A percentile compares a stretch with the other conserved stretches of the same genome.
Conservation (phyloP, 2,797 vertebrate species). For the Huso huso region DNA sequence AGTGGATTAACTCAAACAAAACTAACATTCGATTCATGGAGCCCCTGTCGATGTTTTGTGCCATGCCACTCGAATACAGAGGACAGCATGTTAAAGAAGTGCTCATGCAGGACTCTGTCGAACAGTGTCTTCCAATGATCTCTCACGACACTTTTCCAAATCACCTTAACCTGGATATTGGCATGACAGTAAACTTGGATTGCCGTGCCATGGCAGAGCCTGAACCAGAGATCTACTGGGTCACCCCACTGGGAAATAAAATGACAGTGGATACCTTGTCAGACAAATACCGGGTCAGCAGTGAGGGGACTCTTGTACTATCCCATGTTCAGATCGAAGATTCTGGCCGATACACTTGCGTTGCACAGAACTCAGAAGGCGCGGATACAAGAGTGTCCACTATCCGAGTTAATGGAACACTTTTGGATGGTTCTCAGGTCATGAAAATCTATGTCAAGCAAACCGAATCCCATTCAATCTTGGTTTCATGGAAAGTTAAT, state of each 20-base stretch:
- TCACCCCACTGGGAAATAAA: constrained; percentile 86
- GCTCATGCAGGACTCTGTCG: constrained; percentile 64
- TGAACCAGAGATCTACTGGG: constrained; percentile 95
- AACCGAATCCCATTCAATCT: constrained; percentile 81
- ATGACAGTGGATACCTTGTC: constrained; percentile 74
- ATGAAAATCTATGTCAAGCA: constrained; percentile 90
- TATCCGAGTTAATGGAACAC: constrained; percentile 83
- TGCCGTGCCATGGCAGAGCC: constrained; percentile 92
- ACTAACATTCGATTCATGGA: constrained; percentile 94
- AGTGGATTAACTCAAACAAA: constrained; percentile 89
- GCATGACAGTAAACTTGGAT: constrained; percentile 75
- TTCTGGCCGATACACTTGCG: constrained; percentile 78
- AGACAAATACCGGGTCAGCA: constrained; percentile 79
- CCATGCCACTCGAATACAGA: constrained; percentile 75
- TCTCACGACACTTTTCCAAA: constrained; percentile 81
- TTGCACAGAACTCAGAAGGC: constrained; percentile 75
- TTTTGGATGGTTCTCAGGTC: constrained; percentile 80
- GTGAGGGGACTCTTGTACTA: constrained; percentile 81
- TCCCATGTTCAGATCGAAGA: constrained; percentile 76
- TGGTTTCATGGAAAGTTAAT: constrained; percentile 93
- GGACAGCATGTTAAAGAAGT: constrained; percentile 81
- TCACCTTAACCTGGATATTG: constrained; percentile 76
- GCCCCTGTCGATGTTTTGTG: constrained; percentile 87
- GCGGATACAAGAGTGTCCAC: constrained; percentile 84
- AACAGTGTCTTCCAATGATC: constrained; percentile 90